Conservation (phyloP, 1,140 invertebrate genomes). For the Drosophila grimshawi region DNA sequence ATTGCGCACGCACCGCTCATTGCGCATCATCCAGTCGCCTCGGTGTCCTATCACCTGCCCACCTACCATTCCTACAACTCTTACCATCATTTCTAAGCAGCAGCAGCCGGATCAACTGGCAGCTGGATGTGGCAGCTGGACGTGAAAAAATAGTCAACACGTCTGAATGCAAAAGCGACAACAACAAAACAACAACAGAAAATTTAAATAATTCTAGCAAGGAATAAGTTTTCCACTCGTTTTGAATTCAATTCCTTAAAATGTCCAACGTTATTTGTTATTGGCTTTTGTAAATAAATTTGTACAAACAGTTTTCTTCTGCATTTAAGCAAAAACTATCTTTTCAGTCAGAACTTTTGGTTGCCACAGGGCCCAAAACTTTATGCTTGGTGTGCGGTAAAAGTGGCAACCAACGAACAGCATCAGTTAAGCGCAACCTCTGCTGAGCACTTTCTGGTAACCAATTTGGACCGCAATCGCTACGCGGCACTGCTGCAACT, state of each 20-base stretch:
- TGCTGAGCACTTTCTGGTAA: background rate
- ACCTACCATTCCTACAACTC: constrained; percentile 73
- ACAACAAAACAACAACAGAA: background rate
- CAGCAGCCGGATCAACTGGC: constrained; percentile 8
- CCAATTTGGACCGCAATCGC: constrained; percentile 7
- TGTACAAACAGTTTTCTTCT: constrained; percentile 25
- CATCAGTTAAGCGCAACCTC: constrained; percentile 2
- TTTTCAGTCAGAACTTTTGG: constrained; percentile 10
- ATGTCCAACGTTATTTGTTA: background rate
- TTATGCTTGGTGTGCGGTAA: no score
- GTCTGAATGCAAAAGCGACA: background rate
- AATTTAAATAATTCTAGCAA: background rate
- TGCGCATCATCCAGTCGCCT: constrained; percentile 60
- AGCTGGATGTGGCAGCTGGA: constrained; percentile 16
- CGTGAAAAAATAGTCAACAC: constrained; percentile 24
- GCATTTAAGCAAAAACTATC: constrained; percentile 20
- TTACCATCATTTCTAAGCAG: constrained; percentile 65
- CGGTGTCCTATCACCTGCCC: constrained; percentile 73
- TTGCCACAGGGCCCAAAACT: background rate
- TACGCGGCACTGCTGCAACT: no score
- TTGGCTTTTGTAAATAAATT: constrained; percentile 32
- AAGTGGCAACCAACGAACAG: background rate
- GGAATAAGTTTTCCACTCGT: constrained; percentile 8
- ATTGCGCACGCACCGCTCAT: constrained; percentile 67
- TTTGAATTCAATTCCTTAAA: background rate